Base-by-base conservation (phyloP, 2,113 vertebrate genomes). In the Urocynchramus pylzowi region DNA sequence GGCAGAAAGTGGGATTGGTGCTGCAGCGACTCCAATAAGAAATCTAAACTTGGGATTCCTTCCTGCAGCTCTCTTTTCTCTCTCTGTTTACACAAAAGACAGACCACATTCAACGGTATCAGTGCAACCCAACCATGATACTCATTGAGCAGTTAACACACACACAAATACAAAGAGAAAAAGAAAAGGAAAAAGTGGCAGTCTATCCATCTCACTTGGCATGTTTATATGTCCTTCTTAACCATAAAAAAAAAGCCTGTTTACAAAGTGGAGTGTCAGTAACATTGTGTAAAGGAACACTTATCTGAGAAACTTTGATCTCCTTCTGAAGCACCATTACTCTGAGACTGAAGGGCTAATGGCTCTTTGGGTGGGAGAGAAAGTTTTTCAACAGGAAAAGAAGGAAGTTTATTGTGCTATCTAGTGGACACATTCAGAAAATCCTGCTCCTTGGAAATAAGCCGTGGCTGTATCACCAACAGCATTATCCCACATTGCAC, bases 261-360 rank as follows among this genome's bases (percentile, higher is more conserved):
- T 98, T 98, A 98, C 97, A 96, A 95, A 97, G 96, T 52, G 8
- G 97, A 97, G 97, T 98, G 98, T 97, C 78, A 31, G 97, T 97
- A 98, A 97, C 97, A 96, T 85, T 97, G 97, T 97, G 96, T 97
- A 95, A 95, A 95, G 77, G 95, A 97, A 93, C 96, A 94, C 97
- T 98, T 97, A 97, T 97, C 97, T 95, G 91, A 69, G 87, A 95
- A 97, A 90, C 98, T 98, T 98, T 98, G 98, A 98, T 98, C 97
- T 98, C 94, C 73, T 95, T 59, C 95, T 73, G 95, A 97, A 96
- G 93, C 83, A 54, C 95, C 96, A 95, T 97, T 95, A 97, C 92
- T 97, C 95, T 97, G 84, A 82, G 91, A 45, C 92, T 3, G 90
- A 95, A 87, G 64, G 75, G 92, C 93, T 83, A 94, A 93, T 81